A percentile compares a stretch with the other conserved stretches of the same genome.
Conservation (phyloP, 2,888 invertebrate genomes). For the Papilio gigon region DNA sequence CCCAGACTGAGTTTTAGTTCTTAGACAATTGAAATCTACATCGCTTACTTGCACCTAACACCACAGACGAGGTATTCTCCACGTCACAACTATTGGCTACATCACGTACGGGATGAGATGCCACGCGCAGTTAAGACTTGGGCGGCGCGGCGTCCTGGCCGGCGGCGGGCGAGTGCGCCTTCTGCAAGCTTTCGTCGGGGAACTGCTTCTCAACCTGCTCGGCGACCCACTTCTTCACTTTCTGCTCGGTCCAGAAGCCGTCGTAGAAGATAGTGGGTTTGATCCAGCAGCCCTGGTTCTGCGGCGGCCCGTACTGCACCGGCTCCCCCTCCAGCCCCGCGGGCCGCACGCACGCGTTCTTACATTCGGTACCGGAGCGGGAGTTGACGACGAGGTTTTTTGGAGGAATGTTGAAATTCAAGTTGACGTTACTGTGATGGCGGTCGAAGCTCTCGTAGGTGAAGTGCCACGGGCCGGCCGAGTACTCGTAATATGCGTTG, state of each 20-base stretch:
- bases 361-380: slow-evolving; percentile 61
- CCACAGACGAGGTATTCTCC: slow-evolving; percentile 22
- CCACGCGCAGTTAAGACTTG: slow-evolving; percentile 45
- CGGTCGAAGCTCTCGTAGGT: slow-evolving; percentile 71
- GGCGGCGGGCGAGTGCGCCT: slow-evolving; percentile 51
- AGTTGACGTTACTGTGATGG: slow-evolving; percentile 67
- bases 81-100: neutral
- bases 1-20: neutral
- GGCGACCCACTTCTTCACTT: slow-evolving; percentile 80
- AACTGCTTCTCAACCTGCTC: slow-evolving; percentile 79
- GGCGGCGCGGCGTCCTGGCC: slow-evolving; percentile 47
- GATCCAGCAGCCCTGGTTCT: slow-evolving; percentile 73
- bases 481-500: slow-evolving; percentile 69
- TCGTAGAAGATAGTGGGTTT: slow-evolving; percentile 80
- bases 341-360: slow-evolving; percentile 54
- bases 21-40: neutral
- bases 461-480: slow-evolving; percentile 73
- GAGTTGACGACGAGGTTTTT: slow-evolving; percentile 72
- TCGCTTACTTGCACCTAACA: slow-evolving; percentile 13
- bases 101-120: slow-evolving; percentile 16
- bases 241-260: slow-evolving; percentile 81
- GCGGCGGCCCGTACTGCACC: slow-evolving; percentile 57
- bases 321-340: slow-evolving; percentile 57
- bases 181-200: slow-evolving; percentile 62
- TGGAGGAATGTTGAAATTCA: slow-evolving; percentile 74